These are phyloP conservation scores for Sphaerodactylus townsendi DNA, from an alignment of 2,113 vertebrate genomes.

Conservation along the genomic window DNA sequence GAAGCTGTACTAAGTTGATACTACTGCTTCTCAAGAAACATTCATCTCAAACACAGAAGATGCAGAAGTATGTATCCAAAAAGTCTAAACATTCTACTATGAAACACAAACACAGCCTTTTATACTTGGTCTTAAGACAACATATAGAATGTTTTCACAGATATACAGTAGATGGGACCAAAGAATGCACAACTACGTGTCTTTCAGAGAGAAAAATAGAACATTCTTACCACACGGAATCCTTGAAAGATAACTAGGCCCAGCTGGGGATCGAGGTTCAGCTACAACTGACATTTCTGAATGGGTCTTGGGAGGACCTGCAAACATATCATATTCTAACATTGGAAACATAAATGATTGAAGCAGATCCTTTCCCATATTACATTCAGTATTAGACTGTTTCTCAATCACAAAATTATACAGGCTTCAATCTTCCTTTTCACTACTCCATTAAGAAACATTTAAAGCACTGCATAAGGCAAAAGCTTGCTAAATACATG, in stretches of 20 bases:
- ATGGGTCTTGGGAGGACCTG: conserved; percentile 66
- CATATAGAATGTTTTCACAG: background rate
- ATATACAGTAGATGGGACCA: background rate
- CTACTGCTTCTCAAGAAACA: background rate
- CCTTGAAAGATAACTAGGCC: conserved; percentile 56
- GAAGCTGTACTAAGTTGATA: background rate
- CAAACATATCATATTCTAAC: conserved; percentile 18
- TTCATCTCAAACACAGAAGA: background rate
- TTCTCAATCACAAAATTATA: background rate
- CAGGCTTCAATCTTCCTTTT: background rate
- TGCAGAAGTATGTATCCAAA: background rate
- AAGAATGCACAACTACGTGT: background rate
- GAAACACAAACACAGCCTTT: background rate
- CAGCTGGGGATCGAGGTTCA: conserved; percentile 45
- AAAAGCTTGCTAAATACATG: no score
- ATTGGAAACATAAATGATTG: background rate
- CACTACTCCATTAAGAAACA: no score
- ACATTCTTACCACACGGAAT: conserved; percentile 73
- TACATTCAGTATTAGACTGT: background rate
- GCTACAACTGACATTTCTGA: conserved; percentile 59
- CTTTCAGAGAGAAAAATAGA: background rate
- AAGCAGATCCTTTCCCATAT: background rate
- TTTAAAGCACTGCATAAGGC: background rate
- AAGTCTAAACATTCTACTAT: background rate
- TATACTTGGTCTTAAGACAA: no score